Evolutionary conservation across 2,888 invertebrate genomes (phyloP).

Genomic region (Craniophora ligustri): DNA sequence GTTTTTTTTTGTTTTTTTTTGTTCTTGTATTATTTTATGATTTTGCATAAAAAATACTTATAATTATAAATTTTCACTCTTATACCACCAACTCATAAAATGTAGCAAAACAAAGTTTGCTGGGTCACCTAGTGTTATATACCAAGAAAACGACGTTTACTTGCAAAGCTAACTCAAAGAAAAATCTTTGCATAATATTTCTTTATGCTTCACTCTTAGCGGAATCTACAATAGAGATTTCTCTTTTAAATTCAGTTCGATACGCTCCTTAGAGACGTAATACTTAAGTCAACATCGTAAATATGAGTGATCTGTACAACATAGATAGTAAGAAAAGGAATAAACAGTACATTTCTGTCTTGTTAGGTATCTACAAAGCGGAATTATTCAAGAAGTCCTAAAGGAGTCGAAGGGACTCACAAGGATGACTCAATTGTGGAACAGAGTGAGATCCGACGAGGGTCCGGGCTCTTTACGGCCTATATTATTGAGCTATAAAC

Average conservation of each 20-base stretch:
- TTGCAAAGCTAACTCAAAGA: background rate
- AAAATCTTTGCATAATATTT: background rate
- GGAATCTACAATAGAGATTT: slow-evolving; percentile 14
- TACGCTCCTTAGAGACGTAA: slow-evolving; percentile 1
- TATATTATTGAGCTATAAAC: slow-evolving; percentile 85
- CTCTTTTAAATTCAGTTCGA: slow-evolving; percentile 24
- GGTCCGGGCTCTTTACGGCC: slow-evolving; percentile 78
- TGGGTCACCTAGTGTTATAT: no score
- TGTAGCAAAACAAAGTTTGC: no score
- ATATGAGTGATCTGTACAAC: slow-evolving; percentile 47
- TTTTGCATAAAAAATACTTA: no score
- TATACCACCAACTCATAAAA: no score
- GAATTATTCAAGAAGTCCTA: slow-evolving; percentile 72
- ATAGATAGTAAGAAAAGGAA: slow-evolving; percentile 56
- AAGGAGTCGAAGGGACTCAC: slow-evolving; percentile 69
- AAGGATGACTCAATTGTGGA: slow-evolving; percentile 78
- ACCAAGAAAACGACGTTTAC: background rate
- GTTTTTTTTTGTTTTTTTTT: no score
- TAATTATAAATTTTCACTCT: no score
- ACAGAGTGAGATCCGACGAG: slow-evolving; percentile 71
- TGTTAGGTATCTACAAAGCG: slow-evolving; percentile 62
- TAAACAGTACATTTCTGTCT: slow-evolving; percentile 60
- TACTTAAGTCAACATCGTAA: slow-evolving; percentile 28
- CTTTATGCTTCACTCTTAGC: slow-evolving; percentile 1
- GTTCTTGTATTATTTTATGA: no score